These are phyloP conservation scores for Drosophila barbarae DNA, from an alignment of 2,888 invertebrate species.

Conservation along the genomic window DNA sequence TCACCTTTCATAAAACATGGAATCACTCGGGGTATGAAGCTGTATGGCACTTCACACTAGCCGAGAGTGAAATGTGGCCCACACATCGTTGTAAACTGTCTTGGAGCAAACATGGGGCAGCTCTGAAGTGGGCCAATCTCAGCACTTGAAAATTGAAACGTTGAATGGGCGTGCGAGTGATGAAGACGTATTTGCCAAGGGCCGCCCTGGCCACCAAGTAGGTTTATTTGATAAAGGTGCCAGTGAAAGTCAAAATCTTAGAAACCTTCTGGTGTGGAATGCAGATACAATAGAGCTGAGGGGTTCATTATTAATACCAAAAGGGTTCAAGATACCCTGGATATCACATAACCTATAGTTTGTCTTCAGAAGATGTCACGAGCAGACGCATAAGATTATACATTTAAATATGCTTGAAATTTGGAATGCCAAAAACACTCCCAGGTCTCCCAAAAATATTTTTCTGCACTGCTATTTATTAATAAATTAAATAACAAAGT, in stretches of 20 bases:
- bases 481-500: background rate
- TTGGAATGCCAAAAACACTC: too few relatives aligned
- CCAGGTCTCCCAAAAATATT: background rate
- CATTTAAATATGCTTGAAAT: background rate
- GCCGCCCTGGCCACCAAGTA: slow-evolving; percentile 42
- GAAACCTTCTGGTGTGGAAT: slow-evolving; percentile 32
- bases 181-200: slow-evolving; percentile 29
- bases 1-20: slow-evolving; percentile 73
- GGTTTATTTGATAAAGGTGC: slow-evolving; percentile 45
- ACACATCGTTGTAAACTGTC: slow-evolving; percentile 36
- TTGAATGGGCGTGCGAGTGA: slow-evolving; percentile 31
- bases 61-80: slow-evolving; percentile 40
- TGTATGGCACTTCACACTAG: slow-evolving; percentile 43
- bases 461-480: background rate
- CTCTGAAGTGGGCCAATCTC: slow-evolving; percentile 24
- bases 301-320: background rate
- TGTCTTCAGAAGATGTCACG: background rate
- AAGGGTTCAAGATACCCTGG: background rate
- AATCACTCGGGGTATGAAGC: slow-evolving; percentile 59
- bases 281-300: background rate
- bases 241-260: background rate
- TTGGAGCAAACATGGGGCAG: slow-evolving; percentile 42
- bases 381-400: background rate
- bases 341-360: too few relatives aligned
- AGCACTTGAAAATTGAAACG: slow-evolving; percentile 34